A percentile compares a stretch with the other conserved stretches of the same genome.
These are phyloP conservation scores for Apus apus DNA, from an alignment of 2,113 vertebrate genomes.

Conservation along the genomic window DNA sequence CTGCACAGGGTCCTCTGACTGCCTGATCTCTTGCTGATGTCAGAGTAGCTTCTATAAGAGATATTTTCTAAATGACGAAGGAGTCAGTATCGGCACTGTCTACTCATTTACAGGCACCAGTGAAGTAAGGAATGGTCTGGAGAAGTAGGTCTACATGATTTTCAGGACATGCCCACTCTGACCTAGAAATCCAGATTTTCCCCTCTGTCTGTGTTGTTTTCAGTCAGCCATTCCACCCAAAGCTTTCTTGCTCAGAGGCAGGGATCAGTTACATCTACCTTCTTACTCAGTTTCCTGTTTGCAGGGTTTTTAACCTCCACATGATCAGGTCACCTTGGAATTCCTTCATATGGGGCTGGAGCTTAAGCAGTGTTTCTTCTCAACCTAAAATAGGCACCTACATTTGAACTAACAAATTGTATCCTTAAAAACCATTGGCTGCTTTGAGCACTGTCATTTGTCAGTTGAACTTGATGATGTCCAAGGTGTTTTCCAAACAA, in stretches of 20 bases:
- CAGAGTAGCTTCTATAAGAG: not conserved
- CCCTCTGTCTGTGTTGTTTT: not conserved
- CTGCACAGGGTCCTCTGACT: not conserved
- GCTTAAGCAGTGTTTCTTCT: not conserved
- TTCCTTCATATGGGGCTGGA: not conserved
- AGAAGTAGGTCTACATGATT: not conserved
- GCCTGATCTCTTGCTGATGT: not conserved
- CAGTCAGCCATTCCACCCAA: not conserved
- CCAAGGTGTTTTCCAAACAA: no score
- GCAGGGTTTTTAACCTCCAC: not conserved
- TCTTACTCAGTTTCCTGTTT: no score
- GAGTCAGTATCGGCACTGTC: not conserved
- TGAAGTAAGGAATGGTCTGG: not conserved
- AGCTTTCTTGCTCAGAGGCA: not conserved
- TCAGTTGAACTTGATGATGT: no score
- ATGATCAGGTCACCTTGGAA: not conserved
- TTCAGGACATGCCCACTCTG: not conserved
- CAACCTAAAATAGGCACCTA: not conserved
- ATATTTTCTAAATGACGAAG: not conserved
- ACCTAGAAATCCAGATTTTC: not conserved
- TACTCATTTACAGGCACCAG: not conserved
- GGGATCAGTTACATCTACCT: rapidly evolving
- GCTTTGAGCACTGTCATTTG: not conserved
- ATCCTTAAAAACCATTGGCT: not conserved
- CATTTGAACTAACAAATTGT: not conserved